Evolutionary conservation across 1,140 invertebrate genomes (phyloP), one percentile per base, ranked within the genome.

Genomic region (Theocolax elegans): DNA sequence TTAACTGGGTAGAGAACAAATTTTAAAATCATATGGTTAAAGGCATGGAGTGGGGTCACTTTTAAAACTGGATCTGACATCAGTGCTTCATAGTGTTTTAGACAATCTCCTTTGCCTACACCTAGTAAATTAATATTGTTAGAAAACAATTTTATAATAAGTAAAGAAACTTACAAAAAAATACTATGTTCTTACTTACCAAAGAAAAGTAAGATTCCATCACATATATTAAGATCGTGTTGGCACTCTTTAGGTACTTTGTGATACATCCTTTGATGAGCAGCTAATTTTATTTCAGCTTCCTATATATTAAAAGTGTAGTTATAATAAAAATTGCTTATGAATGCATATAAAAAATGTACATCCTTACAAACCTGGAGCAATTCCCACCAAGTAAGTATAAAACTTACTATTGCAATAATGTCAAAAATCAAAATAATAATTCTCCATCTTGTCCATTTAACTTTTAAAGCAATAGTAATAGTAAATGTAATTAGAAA

Each of bases 341-440:
- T n/a, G n/a, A 38, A 29, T 13, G 9, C 29, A 35, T 12, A 64
- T 63, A 48, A 59, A n/a, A 12, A 44, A 44, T 25, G n/a, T n/a
- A 56, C 56, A 25, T 46, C 25, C 49, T 35, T 38, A 48, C 21
- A 42, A 42, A 83, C 81, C 73, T 77, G 64, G 56, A 82, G 19
- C 42, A 83, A 74, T 10, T 77, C 71, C 71, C 74, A 77, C 75
- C 76, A 82, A 7, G 76, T 81, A 38, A 82, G 75, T 9, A 79
- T 64, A 48, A 78, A 83, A 66, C 81, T 82, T 0, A 71, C 56
- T 23, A 77, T 10, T 23, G 80, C 63, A 49, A 79, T 71, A 6
- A 78, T 10, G 44, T 75, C 49, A 7, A 77, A 42, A 4, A 72
- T 15, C 29, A 75, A 13, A 8, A 76, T 46, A 10, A 80, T 70